Conservation (phyloP, 1,140 invertebrate genomes). For the Eufriesea mexicana region DNA sequence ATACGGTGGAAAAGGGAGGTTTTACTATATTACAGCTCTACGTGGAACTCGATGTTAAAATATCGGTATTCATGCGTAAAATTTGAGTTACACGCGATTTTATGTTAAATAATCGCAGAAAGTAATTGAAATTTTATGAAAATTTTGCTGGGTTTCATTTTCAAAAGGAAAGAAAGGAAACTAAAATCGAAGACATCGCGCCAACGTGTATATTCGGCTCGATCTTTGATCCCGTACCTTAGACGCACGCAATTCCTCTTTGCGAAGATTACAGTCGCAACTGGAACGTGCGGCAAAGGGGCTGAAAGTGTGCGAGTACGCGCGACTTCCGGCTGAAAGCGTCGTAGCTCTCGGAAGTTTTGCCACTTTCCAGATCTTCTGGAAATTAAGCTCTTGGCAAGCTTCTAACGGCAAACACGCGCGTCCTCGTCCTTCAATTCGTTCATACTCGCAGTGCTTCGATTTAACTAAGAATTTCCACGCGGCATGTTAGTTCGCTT, state of each 20-base stretch:
- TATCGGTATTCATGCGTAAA: too few relatives aligned
- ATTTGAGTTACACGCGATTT: too few relatives aligned
- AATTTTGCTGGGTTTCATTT: neutral
- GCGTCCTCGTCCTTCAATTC: neutral
- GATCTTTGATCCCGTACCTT: neutral
- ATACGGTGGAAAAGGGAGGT: neutral
- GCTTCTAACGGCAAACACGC: constrained; percentile 10
- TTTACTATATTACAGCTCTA: too few relatives aligned
- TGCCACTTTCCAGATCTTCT: constrained; percentile 13
- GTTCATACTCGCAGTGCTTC: neutral
- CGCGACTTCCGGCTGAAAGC: constrained; percentile 14
- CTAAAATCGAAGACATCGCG: neutral
- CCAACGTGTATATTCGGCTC: neutral
- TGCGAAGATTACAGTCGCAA: neutral
- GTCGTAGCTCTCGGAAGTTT: constrained; percentile 16
- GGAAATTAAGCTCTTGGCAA: constrained; percentile 14
- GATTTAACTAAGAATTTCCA: constrained; percentile 49
- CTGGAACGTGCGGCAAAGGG: neutral
- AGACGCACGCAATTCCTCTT: neutral
- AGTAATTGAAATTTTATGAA: too few relatives aligned
- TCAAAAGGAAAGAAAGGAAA: neutral
- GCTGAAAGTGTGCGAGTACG: neutral
- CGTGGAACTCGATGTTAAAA: too few relatives aligned
- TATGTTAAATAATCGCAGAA: too few relatives aligned
- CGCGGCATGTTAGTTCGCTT: constrained; percentile 46